phyloP scores from a whole-genome alignment of 1,140 invertebrate genomes.

The Formica exsecta region DNA sequence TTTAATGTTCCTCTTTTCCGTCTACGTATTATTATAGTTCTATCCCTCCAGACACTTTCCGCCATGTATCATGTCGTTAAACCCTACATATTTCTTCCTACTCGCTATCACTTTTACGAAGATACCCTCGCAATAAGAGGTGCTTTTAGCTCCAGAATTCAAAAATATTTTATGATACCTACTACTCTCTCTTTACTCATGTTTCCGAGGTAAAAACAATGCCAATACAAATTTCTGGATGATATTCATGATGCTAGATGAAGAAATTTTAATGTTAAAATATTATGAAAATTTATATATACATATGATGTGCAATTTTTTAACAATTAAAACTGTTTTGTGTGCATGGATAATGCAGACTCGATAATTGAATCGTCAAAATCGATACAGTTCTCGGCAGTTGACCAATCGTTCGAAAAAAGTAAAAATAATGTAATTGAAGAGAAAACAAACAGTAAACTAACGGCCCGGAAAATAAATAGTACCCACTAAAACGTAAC shows the following conservation, averaged over 20 bases:
- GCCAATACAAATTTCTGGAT: neutral
- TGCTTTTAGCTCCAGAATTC: constrained; percentile 15
- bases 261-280: neutral
- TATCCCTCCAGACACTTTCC: constrained; percentile 31
- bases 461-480: constrained; percentile 11
- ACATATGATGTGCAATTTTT: neutral
- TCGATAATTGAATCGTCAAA: neutral
- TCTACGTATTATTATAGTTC: constrained; percentile 48
- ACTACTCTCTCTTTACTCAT: neutral
- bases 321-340: neutral
- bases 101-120: constrained; percentile 13
- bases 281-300: neutral
- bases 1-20: constrained; percentile 38
- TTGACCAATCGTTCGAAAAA: neutral
- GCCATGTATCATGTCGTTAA: constrained; percentile 50
- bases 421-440: constrained; percentile 15
- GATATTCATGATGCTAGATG: neutral
- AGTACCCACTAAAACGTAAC: constrained; percentile 15
- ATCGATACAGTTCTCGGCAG: neutral
- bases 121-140: neutral
- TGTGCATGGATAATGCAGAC: neutral
- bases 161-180: constrained; percentile 33
- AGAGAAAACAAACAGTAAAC: neutral
- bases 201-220: neutral
- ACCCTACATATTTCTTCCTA: constrained; percentile 49